A percentile compares a stretch with the other conserved stretches of the same genome.
phyloP scores from a whole-genome alignment of 2,113 vertebrate species.

The Sebastes fasciatus region DNA sequence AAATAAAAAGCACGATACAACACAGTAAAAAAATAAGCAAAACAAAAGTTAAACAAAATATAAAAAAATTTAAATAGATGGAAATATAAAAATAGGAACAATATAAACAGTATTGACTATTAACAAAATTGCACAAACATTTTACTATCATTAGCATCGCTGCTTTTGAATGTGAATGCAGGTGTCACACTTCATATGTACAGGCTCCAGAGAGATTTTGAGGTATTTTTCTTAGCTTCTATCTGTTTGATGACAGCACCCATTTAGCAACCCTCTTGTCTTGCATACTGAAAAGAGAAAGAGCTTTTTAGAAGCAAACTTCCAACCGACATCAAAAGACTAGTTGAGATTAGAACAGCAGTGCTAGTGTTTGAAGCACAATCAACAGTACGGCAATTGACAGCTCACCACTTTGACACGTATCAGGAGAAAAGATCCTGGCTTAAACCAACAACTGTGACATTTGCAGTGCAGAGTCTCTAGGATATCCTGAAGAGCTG shows the following conservation, averaged over 20 bases:
- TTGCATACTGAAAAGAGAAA: not conserved
- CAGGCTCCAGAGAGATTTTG: not conserved
- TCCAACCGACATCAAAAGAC: not conserved
- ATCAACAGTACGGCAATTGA: slow-evolving; percentile 14
- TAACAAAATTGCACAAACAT: no score
- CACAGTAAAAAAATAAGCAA: no score
- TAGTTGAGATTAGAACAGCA: not conserved
- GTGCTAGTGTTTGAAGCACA: not conserved
- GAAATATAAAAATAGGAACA: no score
- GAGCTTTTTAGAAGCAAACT: not conserved
- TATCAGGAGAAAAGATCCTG: slow-evolving; percentile 25
- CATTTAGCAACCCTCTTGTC: not conserved
- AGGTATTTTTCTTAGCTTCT: not conserved
- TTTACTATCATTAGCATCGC: no score
- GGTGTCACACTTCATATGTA: not conserved
- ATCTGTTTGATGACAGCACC: not conserved
- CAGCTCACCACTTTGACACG: slow-evolving; percentile 5
- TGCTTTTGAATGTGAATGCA: no score
- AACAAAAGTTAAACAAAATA: no score
- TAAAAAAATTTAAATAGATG: no score
- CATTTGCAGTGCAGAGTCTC: slow-evolving; percentile 41
- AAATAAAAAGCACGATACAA: no score
- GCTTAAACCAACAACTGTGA: slow-evolving; percentile 53
- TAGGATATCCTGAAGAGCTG: slow-evolving; percentile 38
- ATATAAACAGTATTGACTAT: no score